Evolutionary conservation across 2,113 vertebrate species (phyloP), one percentile per base, ranked within the genome.

Genomic region (Crotophaga sulcirostris): DNA sequence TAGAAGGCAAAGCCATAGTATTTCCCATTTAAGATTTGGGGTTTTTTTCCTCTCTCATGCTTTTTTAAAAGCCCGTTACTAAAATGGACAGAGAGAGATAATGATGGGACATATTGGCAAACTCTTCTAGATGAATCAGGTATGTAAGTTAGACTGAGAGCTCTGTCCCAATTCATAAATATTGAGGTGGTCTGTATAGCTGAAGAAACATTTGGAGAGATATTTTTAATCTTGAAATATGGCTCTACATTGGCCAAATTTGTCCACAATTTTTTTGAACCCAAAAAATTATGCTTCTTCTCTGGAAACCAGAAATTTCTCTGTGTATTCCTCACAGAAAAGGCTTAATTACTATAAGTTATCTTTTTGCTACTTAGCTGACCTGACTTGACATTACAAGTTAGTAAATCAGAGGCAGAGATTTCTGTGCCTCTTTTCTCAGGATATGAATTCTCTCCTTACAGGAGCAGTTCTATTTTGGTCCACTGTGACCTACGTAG

Each of bases 11-110:
- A 86, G 11, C 15, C 54, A 60, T 20, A 14, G 16, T 44, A 31
- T 70, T 76, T 56, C 18, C 16, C 68, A 4, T 67, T 42, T 84
- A 18, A 7, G 26, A 2, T 24, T 58, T 38, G 14, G 11, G 4
- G 0, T 0, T 5, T 47, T 75, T 62, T 9, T 1, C 21, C 17
- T 42, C 16, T 0, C 0, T 17, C 74, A 16, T 66, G 13, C 68
- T 76, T 59, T 63, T 67, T 47, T 14, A 10, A 56, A 77, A 89
- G 20, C 29, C 17, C 33, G 29, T 36, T 67, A 15, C 56, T 70
- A 51, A 31, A 63, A n/a, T 0, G 1, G 21, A 26, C 25, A 33
- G 24, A 55, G 33, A 73, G 51, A 23, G 58, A 38, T 45, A 62
- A 62, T 24, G 23, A 66, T 40, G 16, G 42, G 33, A 70, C 4